phyloP scores from a whole-genome alignment of 2,113 vertebrate species.

The Lucifuga dentata region DNA sequence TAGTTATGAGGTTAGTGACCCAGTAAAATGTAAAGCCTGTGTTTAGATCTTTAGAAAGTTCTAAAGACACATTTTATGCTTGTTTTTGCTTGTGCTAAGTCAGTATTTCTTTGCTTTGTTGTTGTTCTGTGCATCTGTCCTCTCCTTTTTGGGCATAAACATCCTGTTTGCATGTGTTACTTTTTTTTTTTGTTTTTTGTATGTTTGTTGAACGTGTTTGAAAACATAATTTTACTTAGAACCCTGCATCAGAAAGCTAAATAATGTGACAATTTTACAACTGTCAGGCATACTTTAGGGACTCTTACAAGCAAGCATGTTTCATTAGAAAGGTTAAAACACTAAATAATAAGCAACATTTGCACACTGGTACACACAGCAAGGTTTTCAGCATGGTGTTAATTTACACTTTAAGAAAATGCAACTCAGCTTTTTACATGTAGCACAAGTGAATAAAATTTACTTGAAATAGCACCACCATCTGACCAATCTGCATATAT shows the following conservation, averaged over 20 bases:
- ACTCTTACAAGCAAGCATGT: constrained; percentile 17
- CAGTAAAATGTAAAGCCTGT: neutral
- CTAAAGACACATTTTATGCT: neutral
- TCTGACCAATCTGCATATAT: neutral
- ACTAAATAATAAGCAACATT: constrained; percentile 11
- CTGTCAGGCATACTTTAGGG: constrained; percentile 8
- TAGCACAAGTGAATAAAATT: neutral
- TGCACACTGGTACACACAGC: no score
- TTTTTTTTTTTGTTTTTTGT: constrained; percentile 12
- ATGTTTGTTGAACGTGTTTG: constrained; percentile 9
- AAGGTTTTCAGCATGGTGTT: no score
- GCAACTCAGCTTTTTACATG: neutral
- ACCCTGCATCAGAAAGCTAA: neutral
- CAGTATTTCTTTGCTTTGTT: constrained; percentile 22
- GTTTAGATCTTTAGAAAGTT: no score
- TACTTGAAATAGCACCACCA: constrained; percentile 15
- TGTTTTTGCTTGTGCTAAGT: neutral
- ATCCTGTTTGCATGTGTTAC: neutral
- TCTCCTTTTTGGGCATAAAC: neutral
- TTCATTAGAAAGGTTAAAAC: neutral
- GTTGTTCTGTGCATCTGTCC: constrained; percentile 3
- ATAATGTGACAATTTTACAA: constrained; percentile 37
- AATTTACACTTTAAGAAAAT: no score
- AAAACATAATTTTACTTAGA: constrained; percentile 2
- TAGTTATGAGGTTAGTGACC: neutral